These are phyloP conservation scores for Dicrostonyx torquatus DNA, from an alignment of 2,797 vertebrate species.

Conservation along the genomic window DNA sequence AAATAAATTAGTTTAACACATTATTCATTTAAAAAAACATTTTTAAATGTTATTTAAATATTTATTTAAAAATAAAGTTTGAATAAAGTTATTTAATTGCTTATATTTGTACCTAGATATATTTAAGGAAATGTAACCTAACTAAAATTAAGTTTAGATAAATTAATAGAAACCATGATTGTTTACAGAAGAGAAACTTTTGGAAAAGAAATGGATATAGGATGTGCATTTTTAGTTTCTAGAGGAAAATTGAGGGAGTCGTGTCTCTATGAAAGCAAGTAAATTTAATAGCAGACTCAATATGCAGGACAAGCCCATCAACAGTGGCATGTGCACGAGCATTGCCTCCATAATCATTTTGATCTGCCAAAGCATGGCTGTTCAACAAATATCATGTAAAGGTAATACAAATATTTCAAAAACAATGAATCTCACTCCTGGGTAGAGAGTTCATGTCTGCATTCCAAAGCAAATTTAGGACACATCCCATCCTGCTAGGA, in stretches of 20 bases:
- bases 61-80: neutral
- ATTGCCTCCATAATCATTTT: neutral
- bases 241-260: neutral
- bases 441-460: neutral
- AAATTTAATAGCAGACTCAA: neutral
- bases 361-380: neutral
- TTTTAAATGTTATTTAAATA: no score
- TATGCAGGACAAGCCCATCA: neutral
- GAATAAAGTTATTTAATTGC: conserved; percentile 4
- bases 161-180: neutral
- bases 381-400: neutral
- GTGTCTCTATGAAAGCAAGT: neutral
- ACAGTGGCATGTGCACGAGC: neutral
- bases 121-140: conserved; percentile 35
- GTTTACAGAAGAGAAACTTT: neutral
- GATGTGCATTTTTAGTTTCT: neutral
- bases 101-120: neutral
- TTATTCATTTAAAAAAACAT: neutral
- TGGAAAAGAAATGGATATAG: neutral
- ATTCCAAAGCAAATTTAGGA: conserved; percentile 7
- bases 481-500: neutral
- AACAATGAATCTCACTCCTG: neutral
- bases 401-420: neutral
- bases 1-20: neutral
- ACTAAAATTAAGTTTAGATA: neutral